These are phyloP conservation scores for Varecia variegata DNA, from an alignment of 2,797 vertebrate genomes.

Conservation along the genomic window DNA sequence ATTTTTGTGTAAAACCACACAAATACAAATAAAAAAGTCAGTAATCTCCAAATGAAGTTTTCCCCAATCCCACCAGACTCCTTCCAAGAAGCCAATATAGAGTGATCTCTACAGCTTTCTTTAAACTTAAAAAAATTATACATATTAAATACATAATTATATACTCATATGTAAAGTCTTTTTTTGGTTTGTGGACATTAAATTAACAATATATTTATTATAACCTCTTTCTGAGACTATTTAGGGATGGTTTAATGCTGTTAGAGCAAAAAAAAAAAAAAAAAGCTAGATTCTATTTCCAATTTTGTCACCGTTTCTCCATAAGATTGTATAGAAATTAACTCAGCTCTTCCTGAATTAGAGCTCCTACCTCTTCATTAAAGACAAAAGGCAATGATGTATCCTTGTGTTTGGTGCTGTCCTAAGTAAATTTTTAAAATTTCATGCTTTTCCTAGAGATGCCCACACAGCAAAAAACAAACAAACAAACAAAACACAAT, in stretches of 20 bases:
- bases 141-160: neutral
- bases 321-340: neutral
- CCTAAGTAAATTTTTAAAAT: constrained; percentile 15
- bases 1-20: neutral
- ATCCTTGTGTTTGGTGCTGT: neutral
- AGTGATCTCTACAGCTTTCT: neutral
- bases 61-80: neutral
- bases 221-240: neutral
- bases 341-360: neutral
- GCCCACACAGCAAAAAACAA: neutral
- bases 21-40: neutral
- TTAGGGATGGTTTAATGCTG: neutral
- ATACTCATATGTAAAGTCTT: neutral
- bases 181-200: neutral
- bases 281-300: neutral
- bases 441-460: neutral
- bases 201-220: neutral
- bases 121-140: neutral
- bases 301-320: neutral
- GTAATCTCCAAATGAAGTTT: neutral
- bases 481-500: neutral
- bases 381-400: neutral
- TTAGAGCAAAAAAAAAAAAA: neutral
- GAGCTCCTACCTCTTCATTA: neutral
- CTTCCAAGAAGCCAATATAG: neutral